Evolutionary conservation across 2,888 invertebrate species (phyloP), one percentile per base, ranked within the genome.

Genomic region (Acanthosepion pharaonis): DNA sequence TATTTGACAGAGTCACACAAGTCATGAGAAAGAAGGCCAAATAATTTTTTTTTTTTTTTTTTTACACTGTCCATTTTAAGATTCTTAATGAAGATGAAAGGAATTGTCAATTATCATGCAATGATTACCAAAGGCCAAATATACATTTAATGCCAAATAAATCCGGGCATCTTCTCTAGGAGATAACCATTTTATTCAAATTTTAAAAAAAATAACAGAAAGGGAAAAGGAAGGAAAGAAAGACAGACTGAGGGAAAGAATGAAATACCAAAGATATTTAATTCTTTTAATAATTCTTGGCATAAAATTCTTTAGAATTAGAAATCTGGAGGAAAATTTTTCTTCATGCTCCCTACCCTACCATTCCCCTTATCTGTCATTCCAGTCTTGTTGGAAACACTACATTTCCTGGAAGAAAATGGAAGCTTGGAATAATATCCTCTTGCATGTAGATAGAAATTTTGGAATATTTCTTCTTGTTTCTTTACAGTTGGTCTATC

Each of bases 251-350:
- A 93, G 28, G 25, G 49, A 49, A 11, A 53, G 42, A 53, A 49
- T 49, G 49, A 53, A 93, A 49, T 93, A 5, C 51, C 93, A 93
- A 93, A 93, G 28, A 92, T 92, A 92, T 92, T 92, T 92, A 51
- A 93, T 49, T 93, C 53, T n/a, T 49, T 93, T 93, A 53, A 49
- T 93, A 48, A 53, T 49, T 51, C 92, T 92, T 92, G 92, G 51
- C 51, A 92, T 92, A 92, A 92, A 92, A 51, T 92, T 92, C 51
- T 78, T 78, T 78, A 78, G 78, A 78, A 78, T 78, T 78, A 78
- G 78, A 78, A 78, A 78, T 78, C 5, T n/a, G 78, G 78, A 78
- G n/a, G n/a, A 78, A 78, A n/a, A 78, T 33, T 78, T n/a, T 78
- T 78, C 78, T 78, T 64, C 64, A 15, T 28, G 3, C 33, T 33